These are phyloP conservation scores for Smittia aterrima DNA, from an alignment of 2,888 invertebrate genomes.

Conservation along the genomic window DNA sequence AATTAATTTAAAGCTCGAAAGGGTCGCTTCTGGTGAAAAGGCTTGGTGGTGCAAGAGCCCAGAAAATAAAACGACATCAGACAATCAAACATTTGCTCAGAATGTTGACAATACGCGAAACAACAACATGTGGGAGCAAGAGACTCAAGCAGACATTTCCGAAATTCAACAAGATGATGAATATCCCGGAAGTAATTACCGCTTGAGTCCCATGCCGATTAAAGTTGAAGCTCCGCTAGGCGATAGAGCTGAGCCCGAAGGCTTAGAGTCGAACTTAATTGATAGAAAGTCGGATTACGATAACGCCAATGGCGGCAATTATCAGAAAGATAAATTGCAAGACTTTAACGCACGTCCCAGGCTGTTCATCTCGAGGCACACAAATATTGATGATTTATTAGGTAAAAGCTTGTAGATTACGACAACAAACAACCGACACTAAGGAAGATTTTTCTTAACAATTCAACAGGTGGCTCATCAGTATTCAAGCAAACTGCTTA, in stretches of 20 bases:
- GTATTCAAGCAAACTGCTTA: slow-evolving; percentile 28
- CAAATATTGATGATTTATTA: slow-evolving; percentile 86
- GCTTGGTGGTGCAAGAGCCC: slow-evolving; percentile 57
- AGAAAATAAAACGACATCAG: slow-evolving; percentile 49
- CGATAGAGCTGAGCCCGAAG: slow-evolving; percentile 78
- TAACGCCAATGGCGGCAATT: slow-evolving; percentile 56
- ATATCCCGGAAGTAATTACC: background rate
- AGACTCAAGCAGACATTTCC: slow-evolving; percentile 37
- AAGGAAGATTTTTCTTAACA: background rate
- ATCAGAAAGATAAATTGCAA: background rate
- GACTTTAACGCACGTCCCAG: slow-evolving; percentile 45
- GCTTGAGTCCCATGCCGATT: slow-evolving; percentile 55
- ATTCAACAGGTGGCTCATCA: slow-evolving; percentile 35
- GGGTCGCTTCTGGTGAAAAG: slow-evolving; percentile 58
- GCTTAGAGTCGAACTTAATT: slow-evolving; percentile 56
- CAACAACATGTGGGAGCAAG: slow-evolving; percentile 35
- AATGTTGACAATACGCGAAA: slow-evolving; percentile 41
- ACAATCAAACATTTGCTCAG: slow-evolving; percentile 43
- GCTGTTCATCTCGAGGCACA: slow-evolving; percentile 78
- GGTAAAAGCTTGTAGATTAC: slow-evolving; percentile 53
- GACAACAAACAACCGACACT: background rate
- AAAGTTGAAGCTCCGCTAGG: slow-evolving; percentile 56
- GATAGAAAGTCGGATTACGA: slow-evolving; percentile 68
- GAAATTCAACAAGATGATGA: slow-evolving; percentile 39
- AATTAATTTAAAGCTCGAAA: slow-evolving; percentile 56